Conservation (phyloP, 2,797 vertebrate species). For the Odontamblyopus lacepedii region DNA sequence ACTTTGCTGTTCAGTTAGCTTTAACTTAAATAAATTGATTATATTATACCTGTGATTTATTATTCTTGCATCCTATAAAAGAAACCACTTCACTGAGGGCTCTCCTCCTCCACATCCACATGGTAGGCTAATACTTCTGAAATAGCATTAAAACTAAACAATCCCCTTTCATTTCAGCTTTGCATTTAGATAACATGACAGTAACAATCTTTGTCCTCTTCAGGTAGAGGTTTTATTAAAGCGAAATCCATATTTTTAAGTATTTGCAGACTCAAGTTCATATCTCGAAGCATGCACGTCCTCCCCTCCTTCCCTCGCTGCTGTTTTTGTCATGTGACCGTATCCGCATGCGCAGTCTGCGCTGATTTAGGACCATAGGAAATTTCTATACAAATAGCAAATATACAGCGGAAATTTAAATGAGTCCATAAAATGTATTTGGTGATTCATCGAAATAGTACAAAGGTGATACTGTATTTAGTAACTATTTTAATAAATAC, state of each 20-base stretch:
- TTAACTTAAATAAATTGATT: background rate
- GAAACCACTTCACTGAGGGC: conserved; percentile 28
- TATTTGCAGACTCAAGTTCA: background rate
- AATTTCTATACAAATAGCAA: background rate
- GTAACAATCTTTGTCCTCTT: background rate
- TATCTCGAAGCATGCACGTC: background rate
- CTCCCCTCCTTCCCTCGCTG: background rate
- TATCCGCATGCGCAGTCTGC: background rate
- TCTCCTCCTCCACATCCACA: conserved; percentile 59
- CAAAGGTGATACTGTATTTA: background rate
- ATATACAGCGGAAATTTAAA: too few species aligned
- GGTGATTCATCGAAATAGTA: background rate
- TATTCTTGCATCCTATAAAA: conserved; percentile 19
- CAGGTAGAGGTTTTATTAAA: background rate
- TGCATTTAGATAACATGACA: too few species aligned
- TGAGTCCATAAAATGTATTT: background rate
- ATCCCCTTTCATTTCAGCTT: background rate
- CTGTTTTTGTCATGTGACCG: background rate
- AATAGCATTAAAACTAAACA: background rate
- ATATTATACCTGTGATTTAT: conserved; percentile 54
- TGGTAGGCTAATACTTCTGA: conserved; percentile 17
- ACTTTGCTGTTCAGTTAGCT: background rate
- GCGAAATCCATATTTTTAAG: background rate
- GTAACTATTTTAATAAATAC: background rate
- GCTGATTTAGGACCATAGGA: background rate